phyloP scores from a whole-genome alignment of 1,140 invertebrate species.

The Papilio polyxenes region DNA sequence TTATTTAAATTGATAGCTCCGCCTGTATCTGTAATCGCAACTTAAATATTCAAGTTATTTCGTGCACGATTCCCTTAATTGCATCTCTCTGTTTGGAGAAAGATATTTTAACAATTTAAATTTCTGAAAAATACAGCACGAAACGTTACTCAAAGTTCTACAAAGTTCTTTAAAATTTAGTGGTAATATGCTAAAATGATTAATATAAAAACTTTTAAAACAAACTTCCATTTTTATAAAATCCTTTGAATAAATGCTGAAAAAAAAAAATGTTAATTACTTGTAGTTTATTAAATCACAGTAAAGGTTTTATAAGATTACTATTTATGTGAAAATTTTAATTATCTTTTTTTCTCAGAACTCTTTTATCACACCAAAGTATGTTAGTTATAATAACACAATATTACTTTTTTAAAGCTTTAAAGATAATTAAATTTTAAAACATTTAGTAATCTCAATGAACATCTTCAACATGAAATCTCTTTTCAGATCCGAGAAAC shows the following conservation, averaged over 20 bases:
- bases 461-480: constrained; percentile 29
- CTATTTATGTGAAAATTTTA: no score
- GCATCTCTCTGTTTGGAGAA: constrained; percentile 28
- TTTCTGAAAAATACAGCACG: constrained; percentile 18
- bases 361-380: neutral
- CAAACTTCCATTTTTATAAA: no score
- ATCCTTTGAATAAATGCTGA: no score
- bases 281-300: no score
- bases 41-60: constrained; percentile 37
- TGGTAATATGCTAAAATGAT: neutral
- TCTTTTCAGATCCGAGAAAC: constrained; percentile 33
- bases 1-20: constrained; percentile 37
- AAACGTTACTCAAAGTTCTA: neutral
- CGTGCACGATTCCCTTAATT: constrained; percentile 31
- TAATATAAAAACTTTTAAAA: no score
- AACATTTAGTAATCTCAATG: constrained; percentile 1
- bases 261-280: no score
- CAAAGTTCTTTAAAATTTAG: no score
- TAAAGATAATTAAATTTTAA: neutral
- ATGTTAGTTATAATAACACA: neutral
- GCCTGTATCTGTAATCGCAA: constrained; percentile 27
- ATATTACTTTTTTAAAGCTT: neutral
- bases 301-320: no score
- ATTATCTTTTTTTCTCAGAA: no score
- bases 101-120: constrained; percentile 35